Percentiles rank a stretch among this genome's conserved stretches.
Conservation (phyloP, 2,113 vertebrate species). For the human (Homo sapiens) region GRCh38 chr4:20017501-20018000, state of each 20-base stretch:
- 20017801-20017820: slow-evolving; percentile 60
- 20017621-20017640: background rate
- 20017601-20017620: slow-evolving; percentile 12
- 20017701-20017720: slow-evolving; percentile 55
- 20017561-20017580: slow-evolving; percentile 34
- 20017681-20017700: slow-evolving; percentile 47
- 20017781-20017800: slow-evolving; percentile 36
- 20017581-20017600: slow-evolving; percentile 49
- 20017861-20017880: slow-evolving; percentile 32
- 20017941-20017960: background rate
- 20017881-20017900: slow-evolving; percentile 23
- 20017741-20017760: slow-evolving; percentile 41
- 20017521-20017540: background rate
- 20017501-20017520: background rate
- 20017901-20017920: slow-evolving; percentile 15
- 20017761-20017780: slow-evolving; percentile 34
- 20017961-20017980: background rate
- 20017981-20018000: background rate
- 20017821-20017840: slow-evolving; percentile 35
- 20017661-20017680: slow-evolving; percentile 28
- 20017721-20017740: slow-evolving; percentile 59
- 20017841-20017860: background rate
- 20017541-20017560: slow-evolving; percentile 45
- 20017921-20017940: slow-evolving; percentile 10
- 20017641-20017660: slow-evolving; percentile 4